Conservation (phyloP, 2,113 vertebrate species). For the Ginglymostoma cirratum region DNA sequence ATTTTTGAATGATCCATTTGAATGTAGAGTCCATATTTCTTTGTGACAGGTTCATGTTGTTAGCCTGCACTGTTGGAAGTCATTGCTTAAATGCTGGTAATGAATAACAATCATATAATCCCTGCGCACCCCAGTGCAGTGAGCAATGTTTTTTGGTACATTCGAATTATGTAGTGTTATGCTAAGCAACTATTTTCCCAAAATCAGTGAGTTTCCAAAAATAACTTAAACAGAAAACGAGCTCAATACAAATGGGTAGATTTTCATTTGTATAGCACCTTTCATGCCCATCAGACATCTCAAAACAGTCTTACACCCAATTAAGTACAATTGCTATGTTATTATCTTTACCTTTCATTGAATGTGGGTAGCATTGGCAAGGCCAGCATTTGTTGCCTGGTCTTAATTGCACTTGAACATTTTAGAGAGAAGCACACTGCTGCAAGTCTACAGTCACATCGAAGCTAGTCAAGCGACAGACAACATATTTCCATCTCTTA, state of each 20-base stretch:
- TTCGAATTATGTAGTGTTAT: not conserved
- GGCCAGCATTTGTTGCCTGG: too few relatives aligned
- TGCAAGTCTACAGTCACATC: too few relatives aligned
- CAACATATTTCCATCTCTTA: too few relatives aligned
- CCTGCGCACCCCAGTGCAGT: not conserved
- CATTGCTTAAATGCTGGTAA: not conserved
- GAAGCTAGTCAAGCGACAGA: too few relatives aligned
- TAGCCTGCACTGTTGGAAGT: not conserved
- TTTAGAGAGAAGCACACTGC: too few relatives aligned
- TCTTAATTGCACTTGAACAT: too few relatives aligned
- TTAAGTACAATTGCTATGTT: too few relatives aligned
- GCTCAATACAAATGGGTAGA: not conserved
- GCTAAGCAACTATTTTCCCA: not conserved
- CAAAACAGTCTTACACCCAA: too few relatives aligned
- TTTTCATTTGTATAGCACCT: not conserved
- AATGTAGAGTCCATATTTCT: conserved; percentile 15
- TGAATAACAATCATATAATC: not conserved
- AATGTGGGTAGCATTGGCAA: too few relatives aligned
- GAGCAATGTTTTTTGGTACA: not conserved
- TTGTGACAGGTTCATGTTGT: conserved; percentile 14
- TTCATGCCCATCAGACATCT: too few relatives aligned
- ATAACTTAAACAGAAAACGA: not conserved
- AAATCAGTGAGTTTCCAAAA: not conserved
- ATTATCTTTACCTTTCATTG: too few relatives aligned
- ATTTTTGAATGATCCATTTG: conserved; percentile 14